A percentile compares a stretch with the other conserved stretches of the same genome.
Conservation (phyloP, 2,888 invertebrate species). For the Opisthograptis luteolata region DNA sequence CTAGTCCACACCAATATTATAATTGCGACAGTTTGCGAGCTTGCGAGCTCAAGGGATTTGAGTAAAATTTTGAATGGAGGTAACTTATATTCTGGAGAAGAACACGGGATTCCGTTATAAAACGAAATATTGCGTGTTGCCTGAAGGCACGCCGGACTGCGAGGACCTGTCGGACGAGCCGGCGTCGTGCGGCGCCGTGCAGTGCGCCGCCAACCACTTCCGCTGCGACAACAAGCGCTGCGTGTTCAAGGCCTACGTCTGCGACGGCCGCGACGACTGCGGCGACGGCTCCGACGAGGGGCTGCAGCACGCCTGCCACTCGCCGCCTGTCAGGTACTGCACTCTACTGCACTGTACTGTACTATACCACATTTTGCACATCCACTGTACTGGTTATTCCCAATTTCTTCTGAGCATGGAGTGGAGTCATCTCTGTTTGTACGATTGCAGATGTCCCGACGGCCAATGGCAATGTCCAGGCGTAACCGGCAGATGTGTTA, state of each 20-base stretch:
- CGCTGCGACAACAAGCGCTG: conserved; percentile 94
- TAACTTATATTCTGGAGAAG: no score
- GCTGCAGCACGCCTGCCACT: conserved; percentile 90
- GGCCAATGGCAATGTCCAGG: conserved; percentile 95
- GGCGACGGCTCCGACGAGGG: conserved; percentile 96
- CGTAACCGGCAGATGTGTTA: conserved; percentile 92
- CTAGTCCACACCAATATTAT: no score
- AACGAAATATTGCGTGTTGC: no score
- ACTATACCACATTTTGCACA: no score
- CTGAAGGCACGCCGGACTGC: conserved; percentile 90
- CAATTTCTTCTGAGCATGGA: no score
- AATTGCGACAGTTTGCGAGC: no score
- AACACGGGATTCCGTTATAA: no score
- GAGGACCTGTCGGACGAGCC: conserved; percentile 96
- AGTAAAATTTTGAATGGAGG: no score
- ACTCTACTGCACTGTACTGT: no score
- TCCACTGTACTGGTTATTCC: no score
- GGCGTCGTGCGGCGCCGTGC: conserved; percentile 90
- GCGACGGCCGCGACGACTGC: conserved; percentile 97
- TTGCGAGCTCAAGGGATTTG: no score
- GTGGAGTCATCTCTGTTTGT: background rate
- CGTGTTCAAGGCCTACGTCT: conserved; percentile 96
- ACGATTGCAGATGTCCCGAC: conserved; percentile 84
- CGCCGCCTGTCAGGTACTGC: conserved; percentile 88
- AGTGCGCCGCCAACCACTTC: conserved; percentile 91